Percentiles rank a stretch among this genome's conserved stretches.
Evolutionary conservation across 2,888 invertebrate species (phyloP).

Genomic region (Branchipolynoe longqiensis): DNA sequence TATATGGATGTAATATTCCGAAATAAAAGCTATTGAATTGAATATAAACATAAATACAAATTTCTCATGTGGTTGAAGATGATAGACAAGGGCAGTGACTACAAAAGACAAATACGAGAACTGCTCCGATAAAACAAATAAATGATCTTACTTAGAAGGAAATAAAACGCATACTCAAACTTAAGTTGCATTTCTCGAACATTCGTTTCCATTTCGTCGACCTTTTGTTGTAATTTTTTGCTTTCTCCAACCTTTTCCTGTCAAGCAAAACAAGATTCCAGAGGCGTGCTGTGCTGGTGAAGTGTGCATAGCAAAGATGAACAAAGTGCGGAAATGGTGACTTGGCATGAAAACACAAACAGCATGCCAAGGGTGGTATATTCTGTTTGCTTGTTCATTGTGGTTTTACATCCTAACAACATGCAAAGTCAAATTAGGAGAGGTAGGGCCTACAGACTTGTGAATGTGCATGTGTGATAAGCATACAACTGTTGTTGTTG

Average conservation of each 20-base stretch:
- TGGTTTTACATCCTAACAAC: no score
- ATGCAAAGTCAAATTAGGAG: no score
- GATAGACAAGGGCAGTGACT: not conserved
- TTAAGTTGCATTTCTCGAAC: slow-evolving; percentile 70
- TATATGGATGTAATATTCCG: no score
- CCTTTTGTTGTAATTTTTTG: slow-evolving; percentile 75
- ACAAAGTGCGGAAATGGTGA: not conserved
- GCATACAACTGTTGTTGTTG: not conserved
- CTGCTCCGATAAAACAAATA: not conserved
- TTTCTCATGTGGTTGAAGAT: not conserved
- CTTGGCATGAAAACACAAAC: not conserved
- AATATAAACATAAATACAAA: not conserved
- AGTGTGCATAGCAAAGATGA: not conserved
- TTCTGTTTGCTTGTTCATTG: no score
- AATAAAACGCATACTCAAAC: slow-evolving; percentile 61
- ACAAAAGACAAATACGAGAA: not conserved
- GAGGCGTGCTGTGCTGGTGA: not conserved
- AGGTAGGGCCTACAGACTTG: not conserved
- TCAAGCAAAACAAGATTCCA: not conserved
- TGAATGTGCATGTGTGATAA: not conserved
- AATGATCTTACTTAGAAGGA: not conserved
- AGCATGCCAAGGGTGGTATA: not conserved
- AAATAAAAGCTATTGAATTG: not conserved
- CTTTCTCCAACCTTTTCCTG: slow-evolving; percentile 79
- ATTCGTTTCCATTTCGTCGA: slow-evolving; percentile 76